These are phyloP conservation scores for Sturnus vulgaris DNA, from an alignment of 2,113 vertebrate genomes.

Conservation along the genomic window DNA sequence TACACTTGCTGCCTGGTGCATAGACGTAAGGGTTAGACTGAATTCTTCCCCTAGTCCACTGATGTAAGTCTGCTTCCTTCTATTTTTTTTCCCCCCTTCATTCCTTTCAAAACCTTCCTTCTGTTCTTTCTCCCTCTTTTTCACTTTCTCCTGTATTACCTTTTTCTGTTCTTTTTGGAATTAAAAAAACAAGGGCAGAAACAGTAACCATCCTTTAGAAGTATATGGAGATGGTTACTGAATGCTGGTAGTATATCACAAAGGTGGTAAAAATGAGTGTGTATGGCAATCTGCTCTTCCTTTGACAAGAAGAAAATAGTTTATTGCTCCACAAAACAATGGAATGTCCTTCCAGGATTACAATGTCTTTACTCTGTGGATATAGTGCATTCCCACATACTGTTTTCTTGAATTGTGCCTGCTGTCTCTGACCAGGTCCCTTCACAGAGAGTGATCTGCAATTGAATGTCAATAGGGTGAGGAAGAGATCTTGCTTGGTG, in stretches of 20 bases:
- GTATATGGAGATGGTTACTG: background rate
- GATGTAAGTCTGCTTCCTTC: background rate
- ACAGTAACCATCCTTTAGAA: background rate
- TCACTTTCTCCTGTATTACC: background rate
- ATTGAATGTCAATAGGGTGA: background rate
- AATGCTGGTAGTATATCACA: background rate
- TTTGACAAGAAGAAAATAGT: background rate
- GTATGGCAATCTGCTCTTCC: background rate
- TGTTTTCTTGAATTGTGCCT: background rate
- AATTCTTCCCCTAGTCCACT: background rate
- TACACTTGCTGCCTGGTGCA: background rate
- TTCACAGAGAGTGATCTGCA: background rate
- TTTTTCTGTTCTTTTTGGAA: background rate
- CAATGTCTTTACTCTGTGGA: background rate
- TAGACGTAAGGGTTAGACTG: background rate
- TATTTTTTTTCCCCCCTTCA: background rate
- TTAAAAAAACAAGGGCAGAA: background rate
- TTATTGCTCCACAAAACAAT: background rate
- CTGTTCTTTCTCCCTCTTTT: background rate
- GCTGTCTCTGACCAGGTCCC: background rate
- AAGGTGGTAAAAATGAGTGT: background rate
- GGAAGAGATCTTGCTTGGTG: background rate
- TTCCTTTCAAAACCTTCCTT: background rate
- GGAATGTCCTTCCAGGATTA: background rate
- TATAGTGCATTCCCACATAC: background rate